phyloP scores from a whole-genome alignment of 1,140 invertebrate genomes.

The Drosophila hydei region DNA sequence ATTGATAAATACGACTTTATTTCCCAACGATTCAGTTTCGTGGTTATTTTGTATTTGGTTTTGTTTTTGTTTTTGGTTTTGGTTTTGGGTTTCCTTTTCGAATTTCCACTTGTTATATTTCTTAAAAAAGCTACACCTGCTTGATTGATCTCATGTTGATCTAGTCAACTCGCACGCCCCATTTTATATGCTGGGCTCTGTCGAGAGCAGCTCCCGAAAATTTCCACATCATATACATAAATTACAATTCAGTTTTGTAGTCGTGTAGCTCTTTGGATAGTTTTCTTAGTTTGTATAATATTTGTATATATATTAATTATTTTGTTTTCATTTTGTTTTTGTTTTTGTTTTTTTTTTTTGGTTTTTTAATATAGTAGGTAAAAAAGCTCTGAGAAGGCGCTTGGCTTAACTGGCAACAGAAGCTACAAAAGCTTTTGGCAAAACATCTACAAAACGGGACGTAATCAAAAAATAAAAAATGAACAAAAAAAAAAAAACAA shows the following conservation, averaged over 20 bases:
- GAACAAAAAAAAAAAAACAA: constrained; percentile 11
- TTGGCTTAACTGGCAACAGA: constrained; percentile 73
- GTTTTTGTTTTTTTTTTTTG: constrained; percentile 4
- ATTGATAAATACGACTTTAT: constrained; percentile 72
- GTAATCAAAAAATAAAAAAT: constrained; percentile 8
- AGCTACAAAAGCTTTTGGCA: constrained; percentile 72
- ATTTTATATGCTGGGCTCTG: constrained; percentile 58
- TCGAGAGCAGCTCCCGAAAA: constrained; percentile 41
- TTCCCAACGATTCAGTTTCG: constrained; percentile 54
- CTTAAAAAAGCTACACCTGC: constrained; percentile 66
- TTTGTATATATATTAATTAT: constrained; percentile 41
- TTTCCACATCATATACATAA: constrained; percentile 45
- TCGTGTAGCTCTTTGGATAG: constrained; percentile 38
- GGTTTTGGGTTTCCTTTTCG: constrained; percentile 1
- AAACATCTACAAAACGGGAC: constrained; percentile 37
- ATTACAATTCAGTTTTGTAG: constrained; percentile 38
- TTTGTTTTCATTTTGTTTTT: neutral
- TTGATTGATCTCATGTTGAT: constrained; percentile 28
- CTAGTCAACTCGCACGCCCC: constrained; percentile 41
- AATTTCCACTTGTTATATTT: constrained; percentile 40
- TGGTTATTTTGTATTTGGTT: constrained; percentile 40
- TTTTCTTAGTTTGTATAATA: constrained; percentile 43
- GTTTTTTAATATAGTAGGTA: constrained; percentile 54
- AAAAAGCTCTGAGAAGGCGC: constrained; percentile 78
- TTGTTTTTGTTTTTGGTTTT: constrained; percentile 11